Conservation (phyloP, 2,888 invertebrate species). For the Biston stratarius region DNA sequence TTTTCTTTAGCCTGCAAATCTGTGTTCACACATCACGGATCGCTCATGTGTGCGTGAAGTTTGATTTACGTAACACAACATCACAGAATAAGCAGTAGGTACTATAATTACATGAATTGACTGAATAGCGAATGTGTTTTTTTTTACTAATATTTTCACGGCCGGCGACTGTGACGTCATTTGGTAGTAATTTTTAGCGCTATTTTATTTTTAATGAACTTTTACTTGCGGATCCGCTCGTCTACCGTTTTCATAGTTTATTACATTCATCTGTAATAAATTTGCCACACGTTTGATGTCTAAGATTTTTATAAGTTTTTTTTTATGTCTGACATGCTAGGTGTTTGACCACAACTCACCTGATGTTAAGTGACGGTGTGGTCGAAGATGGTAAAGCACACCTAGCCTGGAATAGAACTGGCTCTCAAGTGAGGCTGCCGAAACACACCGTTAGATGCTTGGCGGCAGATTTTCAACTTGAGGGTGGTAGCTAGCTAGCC, state of each 20-base stretch:
- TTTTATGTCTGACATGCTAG: no score
- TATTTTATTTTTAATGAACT: constrained; percentile 15
- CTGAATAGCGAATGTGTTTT: background rate
- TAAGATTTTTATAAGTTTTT: background rate
- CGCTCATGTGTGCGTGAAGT: constrained; percentile 16
- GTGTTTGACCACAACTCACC: no score
- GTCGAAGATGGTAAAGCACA: no score
- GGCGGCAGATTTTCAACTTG: no score
- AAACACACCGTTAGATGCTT: no score
- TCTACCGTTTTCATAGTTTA: background rate
- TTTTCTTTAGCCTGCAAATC: background rate
- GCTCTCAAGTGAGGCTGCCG: no score
- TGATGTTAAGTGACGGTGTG: no score
- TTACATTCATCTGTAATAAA: background rate
- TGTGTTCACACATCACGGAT: constrained; percentile 4
- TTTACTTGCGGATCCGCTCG: constrained; percentile 8
- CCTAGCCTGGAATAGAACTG: no score
- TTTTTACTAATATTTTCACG: constrained; percentile 20
- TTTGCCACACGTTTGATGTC: background rate
- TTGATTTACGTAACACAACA: constrained; percentile 18
- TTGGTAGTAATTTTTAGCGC: background rate
- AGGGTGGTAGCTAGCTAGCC: no score
- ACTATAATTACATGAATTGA: constrained; percentile 11
- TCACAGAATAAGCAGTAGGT: background rate
- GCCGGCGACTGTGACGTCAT: constrained; percentile 1